Evolutionary conservation across 2,113 vertebrate species (phyloP), one percentile per base, ranked within the genome.

Genomic region (Anhinga anhinga): DNA sequence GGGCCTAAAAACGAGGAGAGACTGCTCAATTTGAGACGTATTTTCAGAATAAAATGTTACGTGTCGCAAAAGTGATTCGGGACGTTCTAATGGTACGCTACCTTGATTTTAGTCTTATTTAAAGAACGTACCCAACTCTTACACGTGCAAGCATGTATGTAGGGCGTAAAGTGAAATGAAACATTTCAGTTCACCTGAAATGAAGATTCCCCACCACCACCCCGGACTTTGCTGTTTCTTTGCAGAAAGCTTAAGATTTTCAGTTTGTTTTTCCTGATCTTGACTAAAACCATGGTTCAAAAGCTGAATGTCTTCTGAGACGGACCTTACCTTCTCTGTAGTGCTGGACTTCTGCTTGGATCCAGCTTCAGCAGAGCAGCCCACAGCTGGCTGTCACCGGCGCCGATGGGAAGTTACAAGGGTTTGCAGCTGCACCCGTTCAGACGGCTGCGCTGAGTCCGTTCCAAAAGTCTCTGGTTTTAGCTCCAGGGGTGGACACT

Each of bases 351-450:
- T 61, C 45, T 81, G 50, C 74, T 61, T 32, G 38, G 62, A 34
- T n/a, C 34, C 26, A 47, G 58, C 45, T 40, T 58, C 15, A 9
- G 36, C 62, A 19, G 67, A 72, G 67, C 65, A 86, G 47, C 32
- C 55, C 26, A 1, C 70, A 67, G 63, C 80, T 77, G 82, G 45
- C 82, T 23, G 38, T 58, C 10, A 1, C 84, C 1, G 10, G 52
- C 0, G 1, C 30, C 2, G 16, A 15, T n/a, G 74, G 79, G 87
- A 88, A 53, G 44, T 2, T 84, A 13, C 15, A 25, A 47, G 65
- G 70, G n/a, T 61, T 92, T 86, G 95, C 89, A 94, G 88, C 95
- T 92, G 85, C 71, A 58, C 83, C 82, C 36, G 0, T 72, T 58
- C 74, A 44, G 49, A 49, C 11, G 61, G 32, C 80, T 88, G 66